Percentiles rank a stretch among this genome's conserved stretches.
These are phyloP conservation scores for Octopus sinensis DNA, from an alignment of 1,140 invertebrate species.

Conservation along the genomic window DNA sequence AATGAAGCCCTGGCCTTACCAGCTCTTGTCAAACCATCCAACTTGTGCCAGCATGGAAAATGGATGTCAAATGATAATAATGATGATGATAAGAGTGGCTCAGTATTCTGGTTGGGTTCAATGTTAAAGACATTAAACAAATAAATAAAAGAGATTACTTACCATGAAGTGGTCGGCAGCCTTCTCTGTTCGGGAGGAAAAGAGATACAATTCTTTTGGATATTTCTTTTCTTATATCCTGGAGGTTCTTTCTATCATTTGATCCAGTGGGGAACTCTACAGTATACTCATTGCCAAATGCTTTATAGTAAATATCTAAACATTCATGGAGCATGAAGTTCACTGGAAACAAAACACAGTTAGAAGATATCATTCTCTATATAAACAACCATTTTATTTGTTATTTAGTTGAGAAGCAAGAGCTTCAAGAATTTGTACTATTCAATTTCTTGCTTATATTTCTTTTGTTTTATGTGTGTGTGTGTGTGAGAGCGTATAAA, in stretches of 20 bases:
- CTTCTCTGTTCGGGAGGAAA: constrained; percentile 42
- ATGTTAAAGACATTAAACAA: too few species aligned
- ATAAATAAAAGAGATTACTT: constrained; percentile 9
- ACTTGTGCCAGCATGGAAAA: too few species aligned
- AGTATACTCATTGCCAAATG: constrained; percentile 34
- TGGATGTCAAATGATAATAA: too few species aligned
- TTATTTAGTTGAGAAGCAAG: not conserved
- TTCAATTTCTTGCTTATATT: not conserved
- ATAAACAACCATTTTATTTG: not conserved
- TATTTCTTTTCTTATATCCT: constrained; percentile 35
- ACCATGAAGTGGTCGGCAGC: constrained; percentile 51
- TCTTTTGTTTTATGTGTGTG: too few species aligned
- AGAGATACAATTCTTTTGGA: constrained; percentile 37
- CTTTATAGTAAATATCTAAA: constrained; percentile 40
- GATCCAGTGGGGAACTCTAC: constrained; percentile 35
- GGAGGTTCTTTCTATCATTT: constrained; percentile 20
- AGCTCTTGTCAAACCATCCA: too few species aligned
- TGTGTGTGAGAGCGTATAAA: too few species aligned
- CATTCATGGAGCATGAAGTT: constrained; percentile 48
- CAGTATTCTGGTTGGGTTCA: too few species aligned
- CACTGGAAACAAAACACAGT: constrained; percentile 32
- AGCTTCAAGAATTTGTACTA: not conserved
- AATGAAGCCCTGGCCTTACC: too few species aligned
- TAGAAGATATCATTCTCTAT: not conserved
- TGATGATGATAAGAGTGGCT: too few species aligned